Conservation (phyloP, 2,797 vertebrate species). For the Sandelia bainsii region DNA sequence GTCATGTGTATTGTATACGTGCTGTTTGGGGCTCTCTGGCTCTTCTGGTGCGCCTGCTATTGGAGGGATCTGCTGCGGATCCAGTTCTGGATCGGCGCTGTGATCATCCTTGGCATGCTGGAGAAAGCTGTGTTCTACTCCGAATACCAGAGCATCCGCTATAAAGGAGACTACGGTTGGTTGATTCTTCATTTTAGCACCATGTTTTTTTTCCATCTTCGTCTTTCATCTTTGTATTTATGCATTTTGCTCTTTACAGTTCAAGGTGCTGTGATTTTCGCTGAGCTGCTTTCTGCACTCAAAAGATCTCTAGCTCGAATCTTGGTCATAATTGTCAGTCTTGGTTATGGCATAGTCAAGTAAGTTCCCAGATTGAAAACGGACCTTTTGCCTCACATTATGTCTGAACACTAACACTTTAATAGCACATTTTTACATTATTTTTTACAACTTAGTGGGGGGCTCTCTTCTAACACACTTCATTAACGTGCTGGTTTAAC, state of each 20-base stretch:
- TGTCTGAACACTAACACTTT: background rate
- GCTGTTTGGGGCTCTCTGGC: conserved; percentile 93
- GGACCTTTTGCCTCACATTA: background rate
- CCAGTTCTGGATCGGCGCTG: conserved; percentile 96
- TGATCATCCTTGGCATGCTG: conserved; percentile 95
- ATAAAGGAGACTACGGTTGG: conserved; percentile 92
- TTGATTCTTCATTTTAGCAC: background rate
- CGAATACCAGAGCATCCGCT: conserved; percentile 94
- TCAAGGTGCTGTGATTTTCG: conserved; percentile 92
- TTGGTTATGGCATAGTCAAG: conserved; percentile 97
- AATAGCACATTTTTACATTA: no score
- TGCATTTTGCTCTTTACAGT: conserved; percentile 77
- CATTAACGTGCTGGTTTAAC: no score
- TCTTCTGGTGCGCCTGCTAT: conserved; percentile 94
- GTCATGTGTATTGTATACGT: conserved; percentile 97
- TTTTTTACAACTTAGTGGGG: no score
- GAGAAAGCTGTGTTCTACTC: conserved; percentile 97
- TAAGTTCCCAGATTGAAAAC: conserved; percentile 72
- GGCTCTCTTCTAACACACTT: no score
- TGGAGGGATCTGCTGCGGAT: conserved; percentile 94
- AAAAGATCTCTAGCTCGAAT: conserved; percentile 95
- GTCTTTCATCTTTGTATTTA: background rate
- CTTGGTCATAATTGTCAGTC: conserved; percentile 95
- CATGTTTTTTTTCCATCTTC: background rate
- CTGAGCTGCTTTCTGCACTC: conserved; percentile 94